phyloP scores from a whole-genome alignment of 2,797 vertebrate genomes.

The Pygocentrus nattereri region DNA sequence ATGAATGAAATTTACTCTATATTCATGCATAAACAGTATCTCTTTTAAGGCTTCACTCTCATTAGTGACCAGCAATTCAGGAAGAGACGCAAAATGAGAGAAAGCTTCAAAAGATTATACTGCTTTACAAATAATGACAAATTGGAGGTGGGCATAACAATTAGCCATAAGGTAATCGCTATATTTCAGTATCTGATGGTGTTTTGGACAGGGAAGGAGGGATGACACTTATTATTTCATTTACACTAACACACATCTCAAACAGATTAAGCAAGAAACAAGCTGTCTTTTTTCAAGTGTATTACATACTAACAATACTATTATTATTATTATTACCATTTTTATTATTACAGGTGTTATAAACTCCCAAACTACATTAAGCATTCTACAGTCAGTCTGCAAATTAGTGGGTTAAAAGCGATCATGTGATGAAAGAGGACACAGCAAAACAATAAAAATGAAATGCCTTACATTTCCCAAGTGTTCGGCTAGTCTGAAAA shows the following conservation, averaged over 20 bases:
- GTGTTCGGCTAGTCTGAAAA: constrained; percentile 87
- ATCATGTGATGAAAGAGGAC: constrained; percentile 27
- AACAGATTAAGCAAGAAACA: background rate
- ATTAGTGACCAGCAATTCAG: background rate
- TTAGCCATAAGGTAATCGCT: background rate
- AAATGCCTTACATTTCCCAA: constrained; percentile 95
- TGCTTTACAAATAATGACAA: background rate
- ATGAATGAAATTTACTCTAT: constrained; percentile 52
- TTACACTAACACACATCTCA: background rate
- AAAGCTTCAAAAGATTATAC: background rate
- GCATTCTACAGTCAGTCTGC: constrained; percentile 38
- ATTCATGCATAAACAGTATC: constrained; percentile 58
- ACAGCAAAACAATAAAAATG: constrained; percentile 51
- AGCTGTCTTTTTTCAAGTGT: background rate
- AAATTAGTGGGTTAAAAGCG: constrained; percentile 52
- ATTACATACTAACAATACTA: background rate
- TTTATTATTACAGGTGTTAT: constrained; percentile 13
- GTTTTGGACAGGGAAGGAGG: background rate
- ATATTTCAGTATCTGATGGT: background rate
- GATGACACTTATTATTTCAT: background rate
- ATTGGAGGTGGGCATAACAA: background rate
- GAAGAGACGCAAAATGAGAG: background rate
- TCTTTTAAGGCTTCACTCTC: constrained; percentile 55
- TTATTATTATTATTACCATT: background rate
- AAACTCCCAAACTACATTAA: constrained; percentile 29